These are phyloP conservation scores for Colletes latitarsis DNA, from an alignment of 1,140 invertebrate species.

Conservation along the genomic window DNA sequence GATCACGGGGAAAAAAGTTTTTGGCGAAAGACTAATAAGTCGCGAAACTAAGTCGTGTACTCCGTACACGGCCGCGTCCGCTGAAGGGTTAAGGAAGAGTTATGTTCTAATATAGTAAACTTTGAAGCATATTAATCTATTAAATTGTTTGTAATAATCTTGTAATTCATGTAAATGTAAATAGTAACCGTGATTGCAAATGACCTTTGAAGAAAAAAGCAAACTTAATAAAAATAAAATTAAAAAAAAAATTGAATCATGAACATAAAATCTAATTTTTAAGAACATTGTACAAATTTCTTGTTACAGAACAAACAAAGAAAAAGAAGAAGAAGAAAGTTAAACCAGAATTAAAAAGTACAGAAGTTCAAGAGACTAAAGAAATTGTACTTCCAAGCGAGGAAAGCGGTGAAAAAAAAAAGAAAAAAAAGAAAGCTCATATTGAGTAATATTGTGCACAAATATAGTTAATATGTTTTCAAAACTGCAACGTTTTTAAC, in stretches of 20 bases:
- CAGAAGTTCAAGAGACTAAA: constrained; percentile 60
- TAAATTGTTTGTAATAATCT: no score
- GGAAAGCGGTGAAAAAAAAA: constrained; percentile 67
- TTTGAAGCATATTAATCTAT: no score
- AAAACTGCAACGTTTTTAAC: background rate
- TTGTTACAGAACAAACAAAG: constrained; percentile 66
- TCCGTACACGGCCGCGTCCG: no score
- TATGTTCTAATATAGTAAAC: no score
- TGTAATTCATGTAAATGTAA: no score
- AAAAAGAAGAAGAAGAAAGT: constrained; percentile 81
- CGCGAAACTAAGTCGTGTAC: no score
- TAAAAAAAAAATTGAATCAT: background rate
- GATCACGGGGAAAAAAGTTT: no score
- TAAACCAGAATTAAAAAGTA: constrained; percentile 73
- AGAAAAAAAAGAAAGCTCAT: constrained; percentile 76
- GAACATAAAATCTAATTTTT: constrained; percentile 1
- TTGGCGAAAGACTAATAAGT: no score
- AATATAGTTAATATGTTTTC: background rate
- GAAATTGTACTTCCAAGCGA: constrained; percentile 11
- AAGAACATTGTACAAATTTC: background rate
- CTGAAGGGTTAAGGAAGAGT: no score
- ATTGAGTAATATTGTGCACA: constrained; percentile 55
- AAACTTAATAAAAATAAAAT: background rate
- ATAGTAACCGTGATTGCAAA: no score
- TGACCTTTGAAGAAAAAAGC: no score